Percentiles rank a stretch among this genome's conserved stretches.
Conservation (phyloP, 2,888 invertebrate species). For the Cryptus armator region DNA sequence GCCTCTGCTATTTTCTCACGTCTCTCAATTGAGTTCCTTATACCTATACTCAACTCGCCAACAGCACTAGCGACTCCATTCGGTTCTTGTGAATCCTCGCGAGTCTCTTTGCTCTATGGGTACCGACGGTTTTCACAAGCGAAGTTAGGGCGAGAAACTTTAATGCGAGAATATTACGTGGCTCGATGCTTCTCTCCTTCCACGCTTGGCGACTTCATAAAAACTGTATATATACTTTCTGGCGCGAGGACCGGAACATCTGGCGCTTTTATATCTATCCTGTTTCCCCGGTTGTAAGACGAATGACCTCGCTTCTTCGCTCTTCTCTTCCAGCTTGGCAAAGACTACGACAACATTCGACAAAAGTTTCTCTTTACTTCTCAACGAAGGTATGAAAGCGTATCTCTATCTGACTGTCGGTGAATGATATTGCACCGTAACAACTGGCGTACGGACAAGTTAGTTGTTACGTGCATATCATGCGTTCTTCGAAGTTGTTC, state of each 20-base stretch:
- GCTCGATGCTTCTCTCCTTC: background rate
- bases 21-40: background rate
- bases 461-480: background rate
- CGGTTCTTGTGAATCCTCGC: conserved; percentile 15
- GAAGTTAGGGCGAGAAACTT: conserved; percentile 38
- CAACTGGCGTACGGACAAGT: background rate
- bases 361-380: conserved; percentile 59
- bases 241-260: conserved; percentile 41
- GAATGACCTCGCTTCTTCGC: conserved; percentile 42
- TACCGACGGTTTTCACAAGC: conserved; percentile 30
- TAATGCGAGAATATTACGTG: conserved; percentile 38
- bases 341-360: conserved; percentile 44
- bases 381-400: conserved; percentile 16
- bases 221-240: conserved; percentile 41
- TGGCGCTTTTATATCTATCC: conserved; percentile 47
- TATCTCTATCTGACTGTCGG: conserved; percentile 18
- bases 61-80: conserved; percentile 10
- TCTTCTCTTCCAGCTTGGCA: conserved; percentile 41
- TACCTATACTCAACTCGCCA: conserved; percentile 16
- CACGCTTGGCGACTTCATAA: conserved; percentile 41
- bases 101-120: background rate
- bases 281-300: conserved; percentile 23
- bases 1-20: background rate
- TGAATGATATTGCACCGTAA: conserved; percentile 47
- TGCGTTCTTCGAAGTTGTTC: background rate